Base-by-base conservation (phyloP, 2,888 invertebrate genomes). In the Pasiphila rectangulata region DNA sequence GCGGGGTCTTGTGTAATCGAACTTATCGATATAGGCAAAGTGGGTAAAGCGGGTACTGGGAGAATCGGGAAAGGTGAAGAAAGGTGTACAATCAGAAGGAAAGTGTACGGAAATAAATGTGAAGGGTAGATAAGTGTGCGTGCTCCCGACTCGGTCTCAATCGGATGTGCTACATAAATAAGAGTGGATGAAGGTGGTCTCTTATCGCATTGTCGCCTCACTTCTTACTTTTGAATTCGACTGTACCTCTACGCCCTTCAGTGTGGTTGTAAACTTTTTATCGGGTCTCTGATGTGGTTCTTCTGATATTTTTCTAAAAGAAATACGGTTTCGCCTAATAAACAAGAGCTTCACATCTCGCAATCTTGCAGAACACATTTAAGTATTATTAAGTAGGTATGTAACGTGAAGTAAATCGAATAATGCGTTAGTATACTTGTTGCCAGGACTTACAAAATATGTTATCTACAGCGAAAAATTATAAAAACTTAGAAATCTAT, bases 141-240 rank as follows among this genome's bases (percentile, higher is more conserved):
- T 75, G 76, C 79, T 68, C 76, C 34, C 36, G 39, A 36, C 9
- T 29, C 20, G 35, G 72, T 67, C 78, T 85, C 86, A 84, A 84
- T 87, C 83, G 87, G 84, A 85, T 71, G 83, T 73, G 81, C 79
- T 82, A 83, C 86, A 86, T 87, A 88, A 86, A 87, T 85, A 87
- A 83, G 77, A 72, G 72, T 76, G 79, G 76, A 79, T 83, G 79
- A 78, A 77, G 78, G 78, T 75, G 67, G 49, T 38, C 57, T 59
- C 65, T 82, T 84, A 84, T 83, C 84, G 72, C 58, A 59, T 69
- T 67, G 69, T 70, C 72, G 66, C 64, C 66, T 65, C 69, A 72
- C 72, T 75, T 73, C 71, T 73, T 69, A 71, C 70, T 64, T 76
- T 69, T 72, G 71, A 73, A 72, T 71, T 64, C 54, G 64, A 57